A percentile compares a stretch with the other conserved stretches of the same genome.
Conservation (phyloP, 2,888 invertebrate genomes). For the Mesochorus sp. region DNA sequence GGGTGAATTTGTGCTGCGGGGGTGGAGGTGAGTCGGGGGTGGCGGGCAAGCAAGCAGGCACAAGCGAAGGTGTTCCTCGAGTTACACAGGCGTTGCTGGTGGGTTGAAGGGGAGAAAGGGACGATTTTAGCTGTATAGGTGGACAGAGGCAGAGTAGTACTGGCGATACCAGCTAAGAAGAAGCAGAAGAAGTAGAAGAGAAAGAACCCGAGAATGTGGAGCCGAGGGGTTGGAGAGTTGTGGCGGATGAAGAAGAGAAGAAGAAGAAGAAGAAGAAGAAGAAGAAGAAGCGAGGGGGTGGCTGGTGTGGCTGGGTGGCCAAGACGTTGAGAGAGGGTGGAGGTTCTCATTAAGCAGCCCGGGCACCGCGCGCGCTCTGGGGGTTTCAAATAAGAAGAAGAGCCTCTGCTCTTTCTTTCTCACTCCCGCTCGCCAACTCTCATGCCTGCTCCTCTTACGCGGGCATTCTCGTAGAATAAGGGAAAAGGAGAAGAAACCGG, state of each 20-base stretch:
- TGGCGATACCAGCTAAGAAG: constrained; percentile 38
- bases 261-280: constrained; percentile 37
- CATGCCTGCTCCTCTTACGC: constrained; percentile 53
- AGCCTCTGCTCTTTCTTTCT: constrained; percentile 39
- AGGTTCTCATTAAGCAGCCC: constrained; percentile 82
- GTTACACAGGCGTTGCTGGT: constrained; percentile 54
- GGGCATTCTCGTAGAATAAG: constrained; percentile 72
- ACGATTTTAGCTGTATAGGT: constrained; percentile 51
- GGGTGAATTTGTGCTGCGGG: constrained; percentile 62
- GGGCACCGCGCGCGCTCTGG: constrained; percentile 76
- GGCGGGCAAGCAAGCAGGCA: constrained; percentile 55
- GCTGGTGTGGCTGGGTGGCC: constrained; percentile 57
- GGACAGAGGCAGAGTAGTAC: constrained; percentile 35
- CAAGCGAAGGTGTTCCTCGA: constrained; percentile 59
- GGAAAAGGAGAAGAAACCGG: constrained; percentile 71
- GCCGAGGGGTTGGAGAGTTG: constrained; percentile 37
- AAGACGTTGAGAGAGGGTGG: constrained; percentile 70
- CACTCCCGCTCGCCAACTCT: neutral
- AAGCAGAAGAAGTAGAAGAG: constrained; percentile 45
- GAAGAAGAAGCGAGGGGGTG: constrained; percentile 28
- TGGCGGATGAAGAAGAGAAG: constrained; percentile 38
- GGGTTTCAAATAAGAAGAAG: constrained; percentile 69
- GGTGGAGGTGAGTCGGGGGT: constrained; percentile 56
- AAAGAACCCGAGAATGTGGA: constrained; percentile 42
- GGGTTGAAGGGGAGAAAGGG: constrained; percentile 32